Percentiles rank a stretch among this genome's conserved stretches.
phyloP scores from a whole-genome alignment of 2,113 vertebrate genomes.

The Sinocyclocheilus anshuiensis region DNA sequence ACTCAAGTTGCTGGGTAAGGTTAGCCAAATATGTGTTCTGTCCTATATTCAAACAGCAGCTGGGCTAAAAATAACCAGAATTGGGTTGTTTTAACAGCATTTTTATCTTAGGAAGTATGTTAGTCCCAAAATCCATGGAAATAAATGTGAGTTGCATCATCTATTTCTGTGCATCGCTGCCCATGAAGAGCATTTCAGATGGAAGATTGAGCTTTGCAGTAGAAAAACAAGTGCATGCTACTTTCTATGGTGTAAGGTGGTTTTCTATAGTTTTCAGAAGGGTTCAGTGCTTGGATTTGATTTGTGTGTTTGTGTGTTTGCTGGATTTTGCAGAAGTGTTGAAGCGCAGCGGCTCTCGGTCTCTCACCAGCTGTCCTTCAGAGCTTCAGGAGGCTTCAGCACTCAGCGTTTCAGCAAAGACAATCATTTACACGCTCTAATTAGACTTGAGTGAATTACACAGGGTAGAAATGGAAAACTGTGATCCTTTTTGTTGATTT shows the following conservation, averaged over 20 bases:
- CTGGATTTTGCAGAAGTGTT: not conserved
- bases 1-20: not conserved
- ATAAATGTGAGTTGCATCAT: not conserved
- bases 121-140: not conserved
- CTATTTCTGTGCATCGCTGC: not conserved
- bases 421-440: constrained; percentile 1
- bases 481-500: not conserved
- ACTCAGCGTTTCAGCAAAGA: not conserved
- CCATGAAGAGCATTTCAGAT: not conserved
- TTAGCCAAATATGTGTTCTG: not conserved
- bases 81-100: not conserved
- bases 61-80: not conserved
- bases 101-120: too few species aligned
- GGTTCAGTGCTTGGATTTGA: not conserved
- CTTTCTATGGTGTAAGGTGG: not conserved
- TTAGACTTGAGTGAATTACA: not conserved
- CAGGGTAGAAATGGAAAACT: not conserved
- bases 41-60: not conserved
- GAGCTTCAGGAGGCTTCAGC: not conserved
- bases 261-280: not conserved
- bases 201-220: not conserved
- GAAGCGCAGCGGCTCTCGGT: not conserved
- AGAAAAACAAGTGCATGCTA: not conserved
- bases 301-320: not conserved
- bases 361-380: constrained; percentile 10